These are phyloP conservation scores for Heterotis niloticus DNA, from an alignment of 2,113 vertebrate species.

Conservation along the genomic window DNA sequence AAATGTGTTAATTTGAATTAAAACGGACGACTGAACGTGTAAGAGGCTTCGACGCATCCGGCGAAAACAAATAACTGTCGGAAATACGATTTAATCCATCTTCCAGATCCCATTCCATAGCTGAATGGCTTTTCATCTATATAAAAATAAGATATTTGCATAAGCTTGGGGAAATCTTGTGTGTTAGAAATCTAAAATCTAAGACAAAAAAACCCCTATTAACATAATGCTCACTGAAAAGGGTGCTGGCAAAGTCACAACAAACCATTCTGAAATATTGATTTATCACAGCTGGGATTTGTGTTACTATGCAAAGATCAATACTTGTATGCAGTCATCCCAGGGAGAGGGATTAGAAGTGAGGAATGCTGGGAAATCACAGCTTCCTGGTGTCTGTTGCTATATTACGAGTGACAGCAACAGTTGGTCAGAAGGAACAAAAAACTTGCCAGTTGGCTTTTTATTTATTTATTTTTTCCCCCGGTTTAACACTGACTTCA, in stretches of 20 bases:
- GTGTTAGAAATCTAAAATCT: not conserved
- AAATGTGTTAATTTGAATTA: too few species aligned
- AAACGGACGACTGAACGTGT: not conserved
- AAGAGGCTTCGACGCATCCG: not conserved
- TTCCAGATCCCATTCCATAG: not conserved
- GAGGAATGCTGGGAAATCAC: too few species aligned
- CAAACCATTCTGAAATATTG: slow-evolving; percentile 15
- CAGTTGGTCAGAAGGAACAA: not conserved
- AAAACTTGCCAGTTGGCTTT: too few species aligned
- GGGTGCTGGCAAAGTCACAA: not conserved
- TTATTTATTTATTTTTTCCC: too few species aligned
- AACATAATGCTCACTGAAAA: slow-evolving; percentile 2
- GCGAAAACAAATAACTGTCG: not conserved
- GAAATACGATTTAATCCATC: not conserved
- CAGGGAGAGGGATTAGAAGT: not conserved
- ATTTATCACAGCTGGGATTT: not conserved
- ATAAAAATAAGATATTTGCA: not conserved
- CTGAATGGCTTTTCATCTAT: not conserved
- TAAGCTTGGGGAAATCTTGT: not conserved
- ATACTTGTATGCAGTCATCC: not conserved
- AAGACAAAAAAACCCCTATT: not conserved
- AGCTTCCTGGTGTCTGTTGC: not conserved
- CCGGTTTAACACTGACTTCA: too few species aligned
- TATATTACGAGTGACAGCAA: not conserved
- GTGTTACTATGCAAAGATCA: not conserved